Conservation (phyloP, 2,113 vertebrate species). For the Monarcha castaneiventris region DNA sequence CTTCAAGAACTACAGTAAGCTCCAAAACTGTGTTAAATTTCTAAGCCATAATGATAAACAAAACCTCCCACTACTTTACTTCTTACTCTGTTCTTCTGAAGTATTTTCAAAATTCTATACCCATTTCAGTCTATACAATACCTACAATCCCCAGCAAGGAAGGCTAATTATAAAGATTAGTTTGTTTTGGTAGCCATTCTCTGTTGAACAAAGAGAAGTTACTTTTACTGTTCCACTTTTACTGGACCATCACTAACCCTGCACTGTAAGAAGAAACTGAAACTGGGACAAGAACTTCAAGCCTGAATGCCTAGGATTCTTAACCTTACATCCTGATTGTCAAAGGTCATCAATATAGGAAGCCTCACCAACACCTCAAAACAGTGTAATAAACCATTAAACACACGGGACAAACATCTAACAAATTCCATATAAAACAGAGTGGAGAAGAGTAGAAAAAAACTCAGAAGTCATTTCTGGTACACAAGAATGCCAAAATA, state of each 20-base stretch:
- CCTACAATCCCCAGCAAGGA: neutral
- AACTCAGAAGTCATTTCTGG: neutral
- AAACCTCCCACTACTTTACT: neutral
- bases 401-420: neutral
- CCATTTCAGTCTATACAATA: neutral
- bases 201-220: neutral
- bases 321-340: neutral
- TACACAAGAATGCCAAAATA: neutral
- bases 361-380: neutral
- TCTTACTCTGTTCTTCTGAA: neutral
- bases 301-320: neutral
- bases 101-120: neutral
- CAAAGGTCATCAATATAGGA: neutral
- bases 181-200: neutral
- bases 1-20: neutral
- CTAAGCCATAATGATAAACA: neutral
- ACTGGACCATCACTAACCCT: neutral
- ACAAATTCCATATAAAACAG: neutral
- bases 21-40: neutral
- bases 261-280: neutral
- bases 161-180: neutral
- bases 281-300: neutral
- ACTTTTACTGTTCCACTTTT: neutral
- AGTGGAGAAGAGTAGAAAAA: neutral
- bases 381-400: neutral